Percentiles rank a stretch among this genome's conserved stretches.
Evolutionary conservation across 2,797 vertebrate species (phyloP).

Genomic region (Sandelia bainsii): DNA sequence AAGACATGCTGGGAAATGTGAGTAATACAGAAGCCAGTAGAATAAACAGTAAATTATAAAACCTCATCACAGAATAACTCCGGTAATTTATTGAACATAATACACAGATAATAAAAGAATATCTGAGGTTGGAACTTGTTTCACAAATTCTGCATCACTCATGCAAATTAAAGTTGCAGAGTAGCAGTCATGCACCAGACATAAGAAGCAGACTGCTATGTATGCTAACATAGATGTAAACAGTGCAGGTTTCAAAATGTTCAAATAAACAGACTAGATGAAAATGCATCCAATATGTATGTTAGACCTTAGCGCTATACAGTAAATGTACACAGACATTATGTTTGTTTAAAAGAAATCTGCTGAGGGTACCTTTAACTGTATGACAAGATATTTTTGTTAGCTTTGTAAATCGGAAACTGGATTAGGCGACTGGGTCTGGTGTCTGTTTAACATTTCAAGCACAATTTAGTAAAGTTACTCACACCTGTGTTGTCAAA

Average conservation of each 20-base stretch:
- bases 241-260: no score
- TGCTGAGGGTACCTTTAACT: background rate
- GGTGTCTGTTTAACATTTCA: background rate
- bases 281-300: background rate
- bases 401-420: background rate
- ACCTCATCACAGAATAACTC: background rate
- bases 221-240: no score
- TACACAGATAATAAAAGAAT: background rate
- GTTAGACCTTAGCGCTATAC: background rate
- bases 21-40: slow-evolving; percentile 7
- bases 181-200: background rate
- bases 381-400: background rate
- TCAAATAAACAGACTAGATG: no score
- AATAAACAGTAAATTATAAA: slow-evolving; percentile 20
- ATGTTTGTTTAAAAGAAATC: background rate
- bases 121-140: slow-evolving; percentile 1
- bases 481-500: background rate
- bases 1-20: slow-evolving; percentile 32
- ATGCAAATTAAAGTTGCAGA: background rate
- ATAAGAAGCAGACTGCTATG: no score
- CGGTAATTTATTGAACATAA: slow-evolving; percentile 1
- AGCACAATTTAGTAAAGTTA: background rate
- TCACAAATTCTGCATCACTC: background rate
- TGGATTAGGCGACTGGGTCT: background rate
- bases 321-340: background rate